Percentiles rank a stretch among this genome's conserved stretches.
Evolutionary conservation across 2,797 vertebrate genomes (phyloP).

Genomic region (Danionella dracula): DNA sequence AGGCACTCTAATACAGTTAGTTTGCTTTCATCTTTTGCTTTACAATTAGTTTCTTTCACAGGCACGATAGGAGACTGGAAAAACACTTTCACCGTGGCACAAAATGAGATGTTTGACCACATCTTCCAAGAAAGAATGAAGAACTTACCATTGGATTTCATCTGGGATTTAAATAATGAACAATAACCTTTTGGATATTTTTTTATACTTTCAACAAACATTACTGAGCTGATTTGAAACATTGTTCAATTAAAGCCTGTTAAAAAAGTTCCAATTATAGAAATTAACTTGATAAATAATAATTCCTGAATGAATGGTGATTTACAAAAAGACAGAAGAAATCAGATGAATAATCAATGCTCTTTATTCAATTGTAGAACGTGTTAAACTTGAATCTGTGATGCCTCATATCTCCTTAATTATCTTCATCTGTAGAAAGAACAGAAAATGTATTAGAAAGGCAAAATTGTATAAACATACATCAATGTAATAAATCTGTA

Average conservation of each 20-base stretch:
- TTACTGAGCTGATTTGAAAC: too few relatives aligned
- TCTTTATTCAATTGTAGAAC: conserved; percentile 13
- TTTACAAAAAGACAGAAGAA: background rate
- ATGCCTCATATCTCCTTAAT: background rate
- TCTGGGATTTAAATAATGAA: conserved; percentile 51
- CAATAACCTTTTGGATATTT: too few relatives aligned
- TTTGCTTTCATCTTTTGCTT: background rate
- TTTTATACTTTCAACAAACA: too few relatives aligned
- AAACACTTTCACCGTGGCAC: conserved; percentile 50
- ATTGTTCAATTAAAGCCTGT: too few relatives aligned
- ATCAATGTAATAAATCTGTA: conserved; percentile 26
- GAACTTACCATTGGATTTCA: conserved; percentile 45
- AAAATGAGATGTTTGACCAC: conserved; percentile 56
- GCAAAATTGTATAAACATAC: too few relatives aligned
- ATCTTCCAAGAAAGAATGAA: conserved; percentile 49
- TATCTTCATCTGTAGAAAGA: conserved; percentile 21
- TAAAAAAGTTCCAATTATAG: too few relatives aligned
- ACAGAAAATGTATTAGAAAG: background rate
- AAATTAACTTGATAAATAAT: too few relatives aligned
- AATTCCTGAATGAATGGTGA: too few relatives aligned
- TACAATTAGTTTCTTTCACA: conserved; percentile 13
- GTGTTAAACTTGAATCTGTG: background rate
- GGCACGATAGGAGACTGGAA: conserved; percentile 61
- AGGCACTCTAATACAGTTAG: background rate
- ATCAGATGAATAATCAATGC: background rate